Conservation (phyloP, 2,888 invertebrate genomes). For the Megaustenia siamemsis region DNA sequence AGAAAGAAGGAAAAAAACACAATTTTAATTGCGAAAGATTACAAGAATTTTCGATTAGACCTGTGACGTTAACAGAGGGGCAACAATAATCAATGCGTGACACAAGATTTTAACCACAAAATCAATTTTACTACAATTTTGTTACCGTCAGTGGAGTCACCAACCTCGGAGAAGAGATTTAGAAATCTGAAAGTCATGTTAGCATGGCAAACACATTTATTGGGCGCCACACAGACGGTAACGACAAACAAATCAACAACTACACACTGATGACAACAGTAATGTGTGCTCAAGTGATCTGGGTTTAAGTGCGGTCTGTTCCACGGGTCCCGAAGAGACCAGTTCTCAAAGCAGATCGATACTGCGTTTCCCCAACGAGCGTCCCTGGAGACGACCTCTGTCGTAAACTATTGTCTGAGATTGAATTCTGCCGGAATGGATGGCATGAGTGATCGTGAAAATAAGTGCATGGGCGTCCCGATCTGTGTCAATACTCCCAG, state of each 20-base stretch:
- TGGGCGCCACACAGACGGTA: slow-evolving; percentile 30
- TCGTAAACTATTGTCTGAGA: slow-evolving; percentile 48
- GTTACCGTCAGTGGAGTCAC: neutral
- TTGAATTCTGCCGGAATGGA: slow-evolving; percentile 51
- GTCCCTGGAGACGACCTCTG: slow-evolving; percentile 27
- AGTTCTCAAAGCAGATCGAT: slow-evolving; percentile 17
- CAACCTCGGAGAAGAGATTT: slow-evolving; percentile 2
- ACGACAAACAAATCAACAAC: slow-evolving; percentile 40
- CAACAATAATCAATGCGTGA: neutral
- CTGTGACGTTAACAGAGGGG: neutral
- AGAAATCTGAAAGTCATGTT: slow-evolving; percentile 41
- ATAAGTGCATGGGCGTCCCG: slow-evolving; percentile 48
- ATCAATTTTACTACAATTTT: slow-evolving; percentile 18
- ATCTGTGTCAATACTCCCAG: slow-evolving; percentile 51
- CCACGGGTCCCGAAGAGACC: neutral
- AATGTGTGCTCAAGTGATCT: slow-evolving; percentile 37
- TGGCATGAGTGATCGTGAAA: slow-evolving; percentile 43
- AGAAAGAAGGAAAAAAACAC: no score
- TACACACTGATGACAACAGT: slow-evolving; percentile 24
- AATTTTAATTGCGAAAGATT: neutral
- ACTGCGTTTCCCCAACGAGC: slow-evolving; percentile 12
- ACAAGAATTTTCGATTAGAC: neutral
- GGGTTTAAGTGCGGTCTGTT: slow-evolving; percentile 23
- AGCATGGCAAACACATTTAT: slow-evolving; percentile 37
- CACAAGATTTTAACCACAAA: slow-evolving; percentile 24